Conservation (phyloP, 2,113 vertebrate species). For the Salvelinus sp. region DNA sequence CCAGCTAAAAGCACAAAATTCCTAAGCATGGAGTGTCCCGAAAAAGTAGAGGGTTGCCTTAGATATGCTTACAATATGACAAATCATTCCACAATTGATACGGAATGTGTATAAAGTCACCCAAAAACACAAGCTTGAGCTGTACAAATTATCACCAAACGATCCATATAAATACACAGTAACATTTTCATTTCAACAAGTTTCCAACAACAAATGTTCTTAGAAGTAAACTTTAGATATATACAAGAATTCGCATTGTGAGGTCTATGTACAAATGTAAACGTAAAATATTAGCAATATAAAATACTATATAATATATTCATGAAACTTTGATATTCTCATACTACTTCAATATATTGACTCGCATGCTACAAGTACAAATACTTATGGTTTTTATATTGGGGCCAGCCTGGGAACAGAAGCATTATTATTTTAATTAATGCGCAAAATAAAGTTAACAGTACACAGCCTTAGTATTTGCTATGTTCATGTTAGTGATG, state of each 20-base stretch:
- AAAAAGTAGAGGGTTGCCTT: slow-evolving; percentile 71
- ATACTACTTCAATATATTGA: slow-evolving; percentile 14
- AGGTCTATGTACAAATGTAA: slow-evolving; percentile 38
- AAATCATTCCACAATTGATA: slow-evolving; percentile 80
- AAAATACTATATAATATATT: slow-evolving; percentile 32
- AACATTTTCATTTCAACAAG: slow-evolving; percentile 57
- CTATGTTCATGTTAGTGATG: slow-evolving; percentile 61
- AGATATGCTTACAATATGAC: slow-evolving; percentile 70
- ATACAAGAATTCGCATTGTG: slow-evolving; percentile 53
- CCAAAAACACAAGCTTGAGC: slow-evolving; percentile 67
- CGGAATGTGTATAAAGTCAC: slow-evolving; percentile 83
- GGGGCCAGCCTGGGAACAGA: slow-evolving; percentile 35
- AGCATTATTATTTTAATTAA: slow-evolving; percentile 51
- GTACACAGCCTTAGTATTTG: slow-evolving; percentile 76
- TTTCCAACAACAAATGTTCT: slow-evolving; percentile 35
- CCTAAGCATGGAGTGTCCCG: slow-evolving; percentile 74
- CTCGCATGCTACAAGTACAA: slow-evolving; percentile 67
- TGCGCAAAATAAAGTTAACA: slow-evolving; percentile 77
- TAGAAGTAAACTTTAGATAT: slow-evolving; percentile 45
- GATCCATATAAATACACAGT: slow-evolving; percentile 78
- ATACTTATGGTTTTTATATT: slow-evolving; percentile 37
- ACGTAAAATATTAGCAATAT: slow-evolving; percentile 50
- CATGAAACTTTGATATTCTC: slow-evolving; percentile 20
- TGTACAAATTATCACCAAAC: slow-evolving; percentile 79
- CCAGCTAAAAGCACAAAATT: slow-evolving; percentile 74